phyloP scores from a whole-genome alignment of 2,888 invertebrate species.

The Nymphalis c-album region DNA sequence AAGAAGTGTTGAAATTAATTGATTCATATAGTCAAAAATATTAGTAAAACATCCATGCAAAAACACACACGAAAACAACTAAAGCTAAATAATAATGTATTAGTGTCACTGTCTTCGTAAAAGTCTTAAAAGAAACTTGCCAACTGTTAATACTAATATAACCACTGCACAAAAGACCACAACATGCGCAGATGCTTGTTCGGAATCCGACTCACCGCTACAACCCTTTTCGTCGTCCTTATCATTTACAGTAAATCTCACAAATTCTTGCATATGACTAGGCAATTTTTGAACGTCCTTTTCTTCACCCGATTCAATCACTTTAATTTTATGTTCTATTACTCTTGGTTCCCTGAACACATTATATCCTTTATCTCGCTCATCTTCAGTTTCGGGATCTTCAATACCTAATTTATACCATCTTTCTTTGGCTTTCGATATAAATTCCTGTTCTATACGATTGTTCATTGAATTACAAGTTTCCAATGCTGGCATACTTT shows the following conservation, averaged over 20 bases:
- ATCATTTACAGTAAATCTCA: slow-evolving; percentile 82
- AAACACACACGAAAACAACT: slow-evolving; percentile 25
- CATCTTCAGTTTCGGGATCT: slow-evolving; percentile 85
- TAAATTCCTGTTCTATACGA: slow-evolving; percentile 88
- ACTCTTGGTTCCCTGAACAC: slow-evolving; percentile 70
- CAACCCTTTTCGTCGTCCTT: slow-evolving; percentile 79
- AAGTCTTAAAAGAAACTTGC: slow-evolving; percentile 67
- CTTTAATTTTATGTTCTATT: slow-evolving; percentile 79
- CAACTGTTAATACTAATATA: slow-evolving; percentile 70
- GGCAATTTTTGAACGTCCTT: slow-evolving; percentile 85
- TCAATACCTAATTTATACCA: slow-evolving; percentile 86
- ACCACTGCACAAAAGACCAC: slow-evolving; percentile 77
- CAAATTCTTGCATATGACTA: slow-evolving; percentile 89
- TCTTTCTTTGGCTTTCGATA: slow-evolving; percentile 87
- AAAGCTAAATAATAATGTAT: slow-evolving; percentile 19
- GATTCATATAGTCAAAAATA: slow-evolving; percentile 4
- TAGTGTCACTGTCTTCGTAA: slow-evolving; percentile 60
- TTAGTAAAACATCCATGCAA: slow-evolving; percentile 25
- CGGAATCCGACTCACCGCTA: slow-evolving; percentile 72
- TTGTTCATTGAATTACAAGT: slow-evolving; percentile 68
- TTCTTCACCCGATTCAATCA: slow-evolving; percentile 84
- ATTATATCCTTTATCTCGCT: slow-evolving; percentile 63
- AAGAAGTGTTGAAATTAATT: background rate
- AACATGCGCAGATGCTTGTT: slow-evolving; percentile 74
- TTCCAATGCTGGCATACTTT: slow-evolving; percentile 66